These are phyloP conservation scores for Hofmannophila pseudospretella DNA, from an alignment of 2,888 invertebrate genomes.

Conservation along the genomic window DNA sequence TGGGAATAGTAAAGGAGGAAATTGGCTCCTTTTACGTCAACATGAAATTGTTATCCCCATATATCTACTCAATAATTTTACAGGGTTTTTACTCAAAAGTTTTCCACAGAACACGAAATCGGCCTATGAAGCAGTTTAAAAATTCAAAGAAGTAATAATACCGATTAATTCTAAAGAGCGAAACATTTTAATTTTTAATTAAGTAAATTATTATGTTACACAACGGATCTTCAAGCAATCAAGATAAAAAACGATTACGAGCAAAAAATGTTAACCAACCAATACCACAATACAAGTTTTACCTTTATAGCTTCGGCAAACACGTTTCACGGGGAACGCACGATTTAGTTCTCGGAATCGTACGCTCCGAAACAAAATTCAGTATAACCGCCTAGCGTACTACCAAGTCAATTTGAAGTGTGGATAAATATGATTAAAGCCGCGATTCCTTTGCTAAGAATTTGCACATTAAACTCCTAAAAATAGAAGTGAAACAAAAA, in stretches of 20 bases:
- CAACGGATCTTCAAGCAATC: slow-evolving; percentile 8
- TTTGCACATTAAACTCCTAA: slow-evolving; percentile 37
- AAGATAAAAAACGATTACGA: slow-evolving; percentile 13
- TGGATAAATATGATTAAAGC: slow-evolving; percentile 37
- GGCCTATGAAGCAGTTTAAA: no score
- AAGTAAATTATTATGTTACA: slow-evolving; percentile 1
- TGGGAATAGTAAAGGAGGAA: background rate
- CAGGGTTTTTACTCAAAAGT: no score
- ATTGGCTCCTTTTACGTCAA: background rate
- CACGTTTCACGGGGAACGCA: slow-evolving; percentile 57
- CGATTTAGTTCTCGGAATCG: slow-evolving; percentile 47
- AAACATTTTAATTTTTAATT: background rate
- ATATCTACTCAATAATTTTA: background rate
- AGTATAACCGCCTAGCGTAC: slow-evolving; percentile 34
- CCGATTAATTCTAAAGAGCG: no score
- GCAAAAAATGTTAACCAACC: slow-evolving; percentile 35
- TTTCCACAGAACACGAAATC: no score
- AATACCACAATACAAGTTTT: slow-evolving; percentile 52
- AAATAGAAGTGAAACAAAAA: slow-evolving; percentile 56
- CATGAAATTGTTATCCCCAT: background rate
- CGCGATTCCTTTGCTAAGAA: slow-evolving; percentile 36
- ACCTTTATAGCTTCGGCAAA: slow-evolving; percentile 58
- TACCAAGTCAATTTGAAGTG: slow-evolving; percentile 39
- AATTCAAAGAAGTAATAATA: no score
- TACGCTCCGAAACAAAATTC: slow-evolving; percentile 32